Conservation (phyloP, 2,113 vertebrate genomes). For the Perccottus glenii region DNA sequence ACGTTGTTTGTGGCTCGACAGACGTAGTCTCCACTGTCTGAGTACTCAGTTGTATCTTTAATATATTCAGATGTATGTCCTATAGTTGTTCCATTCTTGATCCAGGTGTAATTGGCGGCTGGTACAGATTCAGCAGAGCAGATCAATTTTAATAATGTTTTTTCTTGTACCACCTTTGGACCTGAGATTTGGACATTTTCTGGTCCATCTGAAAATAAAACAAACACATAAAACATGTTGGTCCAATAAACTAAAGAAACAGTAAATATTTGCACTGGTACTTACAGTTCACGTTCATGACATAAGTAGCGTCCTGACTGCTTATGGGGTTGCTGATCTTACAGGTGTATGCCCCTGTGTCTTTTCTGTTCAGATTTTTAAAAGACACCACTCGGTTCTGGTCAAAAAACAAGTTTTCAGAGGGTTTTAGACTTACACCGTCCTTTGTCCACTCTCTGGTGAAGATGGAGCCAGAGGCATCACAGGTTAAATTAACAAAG, state of each 20-base stretch:
- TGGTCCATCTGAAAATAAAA: constrained; percentile 73
- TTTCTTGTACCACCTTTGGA: background rate
- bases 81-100: constrained; percentile 27
- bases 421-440: constrained; percentile 3
- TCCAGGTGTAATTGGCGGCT: constrained; percentile 52
- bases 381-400: constrained; percentile 40
- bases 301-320: background rate
- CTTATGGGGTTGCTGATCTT: constrained; percentile 37
- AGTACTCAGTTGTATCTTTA: background rate
- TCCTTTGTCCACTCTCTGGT: constrained; percentile 43
- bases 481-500: too few species aligned
- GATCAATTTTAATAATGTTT: background rate
- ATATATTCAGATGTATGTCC: constrained; percentile 2
- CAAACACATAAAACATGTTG: background rate
- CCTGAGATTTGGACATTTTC: constrained; percentile 45
- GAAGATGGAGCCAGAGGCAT: background rate
- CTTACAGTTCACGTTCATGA: constrained; percentile 52
- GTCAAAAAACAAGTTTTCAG: background rate
- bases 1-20: constrained; percentile 15
- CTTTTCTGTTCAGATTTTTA: background rate
- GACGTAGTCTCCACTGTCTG: constrained; percentile 48
- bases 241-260: too few species aligned
- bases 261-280: background rate
- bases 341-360: constrained; percentile 55
- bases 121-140: background rate